Percentiles rank a stretch among this genome's conserved stretches.
Evolutionary conservation across 2,113 vertebrate species (phyloP).

Genomic region (Cygnus atratus): DNA sequence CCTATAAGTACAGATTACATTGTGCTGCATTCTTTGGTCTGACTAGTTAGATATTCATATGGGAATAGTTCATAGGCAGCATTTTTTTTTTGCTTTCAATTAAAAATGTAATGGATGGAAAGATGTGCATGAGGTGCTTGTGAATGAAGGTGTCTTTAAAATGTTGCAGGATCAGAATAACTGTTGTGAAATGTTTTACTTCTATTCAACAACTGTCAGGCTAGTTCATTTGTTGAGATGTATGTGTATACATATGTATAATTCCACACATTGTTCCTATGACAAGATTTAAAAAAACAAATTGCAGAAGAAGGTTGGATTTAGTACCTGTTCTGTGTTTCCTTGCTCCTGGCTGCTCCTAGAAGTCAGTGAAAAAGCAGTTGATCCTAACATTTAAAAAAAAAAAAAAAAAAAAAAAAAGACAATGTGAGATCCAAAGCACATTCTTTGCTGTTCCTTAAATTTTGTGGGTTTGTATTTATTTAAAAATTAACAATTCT

Average conservation of each 20-base stretch:
- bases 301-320: neutral
- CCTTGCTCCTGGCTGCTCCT: neutral
- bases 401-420: neutral
- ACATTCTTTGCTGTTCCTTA: accelerated
- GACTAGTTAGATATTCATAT: neutral
- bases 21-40: neutral
- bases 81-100: neutral
- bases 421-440: neutral
- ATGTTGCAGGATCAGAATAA: neutral
- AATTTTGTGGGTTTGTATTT: neutral
- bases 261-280: neutral
- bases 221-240: neutral
- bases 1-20: neutral
- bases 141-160: neutral
- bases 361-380: neutral
- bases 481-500: neutral
- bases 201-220: neutral
- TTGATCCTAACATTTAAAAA: neutral
- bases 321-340: neutral
- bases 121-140: neutral
- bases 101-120: neutral
- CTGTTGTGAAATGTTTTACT: neutral
- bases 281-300: neutral
- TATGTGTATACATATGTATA: neutral
- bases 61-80: neutral